phyloP scores from a whole-genome alignment of 2,113 vertebrate genomes.

The Gymnorhina tibicen region DNA sequence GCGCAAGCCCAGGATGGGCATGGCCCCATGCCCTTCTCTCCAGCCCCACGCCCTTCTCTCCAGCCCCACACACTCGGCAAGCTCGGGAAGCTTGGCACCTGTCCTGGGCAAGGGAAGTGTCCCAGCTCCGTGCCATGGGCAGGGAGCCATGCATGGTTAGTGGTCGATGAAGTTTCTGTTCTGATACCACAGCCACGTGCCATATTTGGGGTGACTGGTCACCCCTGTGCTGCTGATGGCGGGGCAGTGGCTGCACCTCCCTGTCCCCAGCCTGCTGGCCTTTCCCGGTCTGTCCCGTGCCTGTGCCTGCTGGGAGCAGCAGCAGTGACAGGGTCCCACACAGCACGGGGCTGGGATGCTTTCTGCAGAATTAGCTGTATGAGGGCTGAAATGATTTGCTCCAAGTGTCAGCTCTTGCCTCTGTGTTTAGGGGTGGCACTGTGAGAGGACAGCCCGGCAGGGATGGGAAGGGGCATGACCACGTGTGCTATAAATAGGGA shows the following conservation, averaged over 20 bases:
- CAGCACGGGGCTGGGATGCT: not conserved
- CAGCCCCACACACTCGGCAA: accelerated
- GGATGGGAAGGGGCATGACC: not conserved
- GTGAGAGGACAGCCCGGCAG: not conserved
- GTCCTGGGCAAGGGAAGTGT: not conserved
- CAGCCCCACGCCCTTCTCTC: not conserved
- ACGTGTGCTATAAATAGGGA: not conserved
- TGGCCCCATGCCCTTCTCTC: accelerated
- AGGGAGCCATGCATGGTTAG: not conserved
- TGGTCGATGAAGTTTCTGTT: not conserved
- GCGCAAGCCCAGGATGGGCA: not conserved
- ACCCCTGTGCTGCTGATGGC: accelerated
- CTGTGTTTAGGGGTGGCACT: not conserved
- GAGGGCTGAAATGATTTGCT: not conserved
- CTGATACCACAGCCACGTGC: accelerated
- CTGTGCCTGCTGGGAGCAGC: not conserved
- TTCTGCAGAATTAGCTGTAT: not conserved
- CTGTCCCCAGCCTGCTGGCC: not conserved
- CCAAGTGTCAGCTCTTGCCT: accelerated
- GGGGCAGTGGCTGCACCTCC: not conserved
- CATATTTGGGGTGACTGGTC: not conserved
- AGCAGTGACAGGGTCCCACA: not conserved
- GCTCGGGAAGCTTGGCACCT: accelerated
- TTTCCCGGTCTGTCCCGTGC: accelerated
- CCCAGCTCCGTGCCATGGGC: accelerated